Conservation (phyloP, 2,888 invertebrate species). For the Rhyacophila evoluta region DNA sequence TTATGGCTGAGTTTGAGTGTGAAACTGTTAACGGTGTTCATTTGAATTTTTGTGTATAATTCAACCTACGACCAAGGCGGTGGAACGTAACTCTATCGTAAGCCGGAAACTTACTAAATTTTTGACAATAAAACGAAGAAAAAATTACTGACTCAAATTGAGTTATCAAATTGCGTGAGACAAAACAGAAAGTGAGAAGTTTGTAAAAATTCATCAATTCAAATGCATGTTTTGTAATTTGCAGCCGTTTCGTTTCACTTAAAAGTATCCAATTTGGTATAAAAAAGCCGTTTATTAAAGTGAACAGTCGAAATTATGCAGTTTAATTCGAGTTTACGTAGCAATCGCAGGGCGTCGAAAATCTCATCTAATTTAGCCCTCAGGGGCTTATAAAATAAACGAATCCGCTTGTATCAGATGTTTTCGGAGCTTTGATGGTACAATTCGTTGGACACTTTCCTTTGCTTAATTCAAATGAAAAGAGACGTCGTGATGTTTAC, state of each 20-base stretch:
- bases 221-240: slow-evolving; percentile 24
- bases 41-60: too few relatives aligned
- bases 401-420: slow-evolving; percentile 32
- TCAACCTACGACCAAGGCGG: too few relatives aligned
- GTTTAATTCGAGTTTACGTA: slow-evolving; percentile 9
- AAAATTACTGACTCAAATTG: too few relatives aligned
- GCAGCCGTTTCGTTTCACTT: neutral
- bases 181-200: neutral
- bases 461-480: slow-evolving; percentile 24
- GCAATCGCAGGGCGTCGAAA: neutral
- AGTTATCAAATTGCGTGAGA: too few relatives aligned
- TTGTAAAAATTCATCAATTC: neutral
- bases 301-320: slow-evolving; percentile 27
- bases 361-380: slow-evolving; percentile 34
- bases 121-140: too few relatives aligned
- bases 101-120: too few relatives aligned
- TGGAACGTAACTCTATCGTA: too few relatives aligned
- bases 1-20: too few relatives aligned
- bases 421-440: slow-evolving; percentile 23
- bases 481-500: slow-evolving; percentile 17
- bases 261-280: slow-evolving; percentile 23
- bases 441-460: slow-evolving; percentile 16
- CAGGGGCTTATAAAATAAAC: slow-evolving; percentile 34
- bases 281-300: slow-evolving; percentile 25
- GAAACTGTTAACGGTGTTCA: too few relatives aligned